phyloP scores from a whole-genome alignment of 2,888 invertebrate species.

The Mylabris sibirica region DNA sequence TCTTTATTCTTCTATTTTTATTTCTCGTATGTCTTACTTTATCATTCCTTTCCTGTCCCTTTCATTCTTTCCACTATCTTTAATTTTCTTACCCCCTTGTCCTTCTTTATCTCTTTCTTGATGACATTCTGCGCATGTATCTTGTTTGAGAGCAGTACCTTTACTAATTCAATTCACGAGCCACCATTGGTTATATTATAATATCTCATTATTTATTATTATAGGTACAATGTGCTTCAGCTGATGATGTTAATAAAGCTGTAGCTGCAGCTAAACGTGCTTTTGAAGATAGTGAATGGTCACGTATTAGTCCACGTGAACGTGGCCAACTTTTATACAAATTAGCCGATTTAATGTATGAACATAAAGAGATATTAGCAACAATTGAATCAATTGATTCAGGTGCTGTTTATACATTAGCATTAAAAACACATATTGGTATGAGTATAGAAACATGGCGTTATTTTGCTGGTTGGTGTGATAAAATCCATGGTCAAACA shows the following conservation, averaged over 20 bases:
- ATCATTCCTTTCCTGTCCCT: too few species aligned
- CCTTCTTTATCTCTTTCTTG: too few species aligned
- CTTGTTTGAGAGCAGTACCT: too few species aligned
- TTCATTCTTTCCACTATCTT: too few species aligned
- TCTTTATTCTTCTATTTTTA: too few species aligned
- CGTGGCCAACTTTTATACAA: slow-evolving; percentile 84
- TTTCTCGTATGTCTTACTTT: too few species aligned
- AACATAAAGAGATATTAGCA: slow-evolving; percentile 93
- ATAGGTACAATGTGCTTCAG: slow-evolving; percentile 72
- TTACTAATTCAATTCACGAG: too few species aligned
- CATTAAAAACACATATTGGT: slow-evolving; percentile 94
- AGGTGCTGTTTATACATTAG: slow-evolving; percentile 96
- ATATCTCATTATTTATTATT: too few species aligned
- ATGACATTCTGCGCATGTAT: too few species aligned
- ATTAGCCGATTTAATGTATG: slow-evolving; percentile 93
- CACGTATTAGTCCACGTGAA: slow-evolving; percentile 92
- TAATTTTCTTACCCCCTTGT: too few species aligned
- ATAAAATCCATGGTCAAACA: slow-evolving; percentile 92
- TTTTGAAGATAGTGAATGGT: slow-evolving; percentile 90
- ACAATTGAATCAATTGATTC: slow-evolving; percentile 94
- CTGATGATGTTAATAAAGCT: slow-evolving; percentile 85
- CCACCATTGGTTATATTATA: too few species aligned
- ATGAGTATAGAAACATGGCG: slow-evolving; percentile 98
- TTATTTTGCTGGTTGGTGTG: slow-evolving; percentile 97
- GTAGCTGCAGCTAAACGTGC: slow-evolving; percentile 88